A percentile compares a stretch with the other conserved stretches of the same genome.
phyloP scores from a whole-genome alignment of 2,888 invertebrate species.

The Anarsia innoxiella region DNA sequence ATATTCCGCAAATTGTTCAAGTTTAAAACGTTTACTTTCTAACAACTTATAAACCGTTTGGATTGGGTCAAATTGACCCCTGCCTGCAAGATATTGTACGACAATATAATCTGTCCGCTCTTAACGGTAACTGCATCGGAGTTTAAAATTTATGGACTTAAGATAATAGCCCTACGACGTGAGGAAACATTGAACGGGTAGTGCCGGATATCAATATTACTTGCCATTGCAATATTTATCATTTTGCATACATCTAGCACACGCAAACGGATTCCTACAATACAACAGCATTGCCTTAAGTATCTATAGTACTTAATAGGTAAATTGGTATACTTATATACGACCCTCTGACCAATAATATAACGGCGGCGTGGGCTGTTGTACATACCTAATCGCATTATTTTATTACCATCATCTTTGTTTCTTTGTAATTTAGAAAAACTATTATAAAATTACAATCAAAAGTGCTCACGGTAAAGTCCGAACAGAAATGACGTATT shows the following conservation, averaged over 20 bases:
- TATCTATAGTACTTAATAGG: too few relatives aligned
- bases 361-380: too few relatives aligned
- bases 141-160: slow-evolving; percentile 32
- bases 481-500: slow-evolving; percentile 13
- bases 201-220: slow-evolving; percentile 10
- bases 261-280: not conserved
- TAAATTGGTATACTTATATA: too few relatives aligned
- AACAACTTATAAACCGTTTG: slow-evolving; percentile 33
- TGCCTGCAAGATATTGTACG: slow-evolving; percentile 25
- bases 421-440: too few relatives aligned
- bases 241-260: not conserved
- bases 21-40: slow-evolving; percentile 38
- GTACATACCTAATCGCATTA: too few relatives aligned
- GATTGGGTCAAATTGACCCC: slow-evolving; percentile 38
- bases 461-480: slow-evolving; percentile 14
- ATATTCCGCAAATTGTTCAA: slow-evolving; percentile 21
- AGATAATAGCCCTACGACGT: slow-evolving; percentile 25
- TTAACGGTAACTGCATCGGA: slow-evolving; percentile 37
- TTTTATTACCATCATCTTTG: too few relatives aligned
- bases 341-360: too few relatives aligned
- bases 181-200: slow-evolving; percentile 7
- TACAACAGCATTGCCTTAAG: too few relatives aligned
- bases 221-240: not conserved
- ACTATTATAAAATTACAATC: slow-evolving; percentile 6
- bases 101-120: slow-evolving; percentile 35